phyloP scores from a whole-genome alignment of 2,888 invertebrate species.

The Incurvaria masculella region DNA sequence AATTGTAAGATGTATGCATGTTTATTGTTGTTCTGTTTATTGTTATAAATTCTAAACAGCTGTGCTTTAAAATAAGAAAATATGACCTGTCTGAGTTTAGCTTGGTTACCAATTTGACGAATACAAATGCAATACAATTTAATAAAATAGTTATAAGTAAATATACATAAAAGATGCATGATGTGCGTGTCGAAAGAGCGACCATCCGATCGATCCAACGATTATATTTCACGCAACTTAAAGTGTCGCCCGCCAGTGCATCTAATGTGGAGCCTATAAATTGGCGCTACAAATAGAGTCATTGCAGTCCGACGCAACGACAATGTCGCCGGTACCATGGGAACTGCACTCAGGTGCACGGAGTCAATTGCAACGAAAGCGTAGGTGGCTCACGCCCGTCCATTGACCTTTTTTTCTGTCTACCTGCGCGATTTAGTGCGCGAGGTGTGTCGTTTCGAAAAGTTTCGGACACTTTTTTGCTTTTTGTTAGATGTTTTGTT shows the following conservation, averaged over 20 bases:
- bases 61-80: too few relatives aligned
- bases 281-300: slow-evolving; percentile 20
- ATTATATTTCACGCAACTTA: too few relatives aligned
- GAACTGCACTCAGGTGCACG: slow-evolving; percentile 29
- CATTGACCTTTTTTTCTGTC: slow-evolving; percentile 22
- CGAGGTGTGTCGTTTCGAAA: too few relatives aligned
- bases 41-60: too few relatives aligned
- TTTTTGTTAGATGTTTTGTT: too few relatives aligned
- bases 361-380: too few relatives aligned
- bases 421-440: too few relatives aligned
- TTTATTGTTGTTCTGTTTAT: too few relatives aligned
- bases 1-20: too few relatives aligned
- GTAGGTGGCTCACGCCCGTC: slow-evolving; percentile 42
- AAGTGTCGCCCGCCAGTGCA: background rate
- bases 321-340: slow-evolving; percentile 23
- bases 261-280: slow-evolving; percentile 25
- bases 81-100: background rate
- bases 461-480: too few relatives aligned
- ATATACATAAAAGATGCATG: background rate
- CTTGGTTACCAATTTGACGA: too few relatives aligned
- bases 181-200: background rate
- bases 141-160: background rate
- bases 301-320: slow-evolving; percentile 18
- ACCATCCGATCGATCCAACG: background rate
- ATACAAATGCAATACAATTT: too few relatives aligned